These are phyloP conservation scores for Suricata suricatta DNA, from an alignment of 2,113 vertebrate species.

Conservation along the genomic window DNA sequence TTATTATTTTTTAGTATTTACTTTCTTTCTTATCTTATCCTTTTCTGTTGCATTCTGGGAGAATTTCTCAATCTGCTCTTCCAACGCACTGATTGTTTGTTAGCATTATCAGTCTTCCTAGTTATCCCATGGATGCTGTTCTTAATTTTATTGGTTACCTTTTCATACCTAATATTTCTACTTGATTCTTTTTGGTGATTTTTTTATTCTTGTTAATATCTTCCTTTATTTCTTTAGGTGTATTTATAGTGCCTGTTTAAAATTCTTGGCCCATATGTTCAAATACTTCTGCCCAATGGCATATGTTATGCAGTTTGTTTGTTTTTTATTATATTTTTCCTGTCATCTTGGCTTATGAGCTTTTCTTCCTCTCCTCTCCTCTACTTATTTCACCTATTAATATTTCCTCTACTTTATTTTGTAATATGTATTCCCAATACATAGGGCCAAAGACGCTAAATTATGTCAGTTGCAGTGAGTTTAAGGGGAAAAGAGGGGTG, in stretches of 20 bases:
- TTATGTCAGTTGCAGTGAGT: background rate
- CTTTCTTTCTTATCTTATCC: background rate
- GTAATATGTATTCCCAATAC: background rate
- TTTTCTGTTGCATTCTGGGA: background rate
- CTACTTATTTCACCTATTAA: background rate
- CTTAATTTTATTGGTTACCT: background rate
- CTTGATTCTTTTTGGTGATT: background rate
- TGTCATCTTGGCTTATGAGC: background rate
- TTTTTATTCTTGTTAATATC: background rate
- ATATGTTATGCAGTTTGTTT: background rate
- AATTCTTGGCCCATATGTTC: background rate
- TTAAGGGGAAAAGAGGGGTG: background rate
- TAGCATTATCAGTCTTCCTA: background rate
- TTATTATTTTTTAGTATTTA: background rate
- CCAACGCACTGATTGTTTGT: background rate
- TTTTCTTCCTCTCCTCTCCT: background rate
- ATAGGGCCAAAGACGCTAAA: background rate
- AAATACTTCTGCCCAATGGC: background rate
- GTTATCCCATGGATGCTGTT: background rate
- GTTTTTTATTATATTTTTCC: background rate
- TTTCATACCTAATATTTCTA: background rate
- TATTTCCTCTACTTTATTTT: background rate
- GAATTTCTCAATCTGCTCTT: background rate
- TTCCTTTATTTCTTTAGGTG: background rate
- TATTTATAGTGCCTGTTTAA: slow-evolving; percentile 4